Percentiles rank a stretch among this genome's conserved stretches.
Evolutionary conservation across 2,797 vertebrate species (phyloP).

Genomic region (Arnoldichthys spilopterus): DNA sequence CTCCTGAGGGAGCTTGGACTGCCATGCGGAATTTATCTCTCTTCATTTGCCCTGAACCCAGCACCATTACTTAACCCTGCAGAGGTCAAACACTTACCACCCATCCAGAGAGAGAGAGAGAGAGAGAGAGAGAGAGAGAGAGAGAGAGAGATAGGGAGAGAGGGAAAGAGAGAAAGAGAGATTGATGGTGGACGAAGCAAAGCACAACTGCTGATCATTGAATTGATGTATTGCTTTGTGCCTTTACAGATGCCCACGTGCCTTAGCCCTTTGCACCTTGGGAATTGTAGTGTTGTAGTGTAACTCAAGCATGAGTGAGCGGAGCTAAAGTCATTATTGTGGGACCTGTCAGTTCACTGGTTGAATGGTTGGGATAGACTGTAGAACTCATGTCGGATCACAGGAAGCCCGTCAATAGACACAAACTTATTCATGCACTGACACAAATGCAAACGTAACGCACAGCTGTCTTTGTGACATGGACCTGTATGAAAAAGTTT

Average conservation of each 20-base stretch:
- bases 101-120: background rate
- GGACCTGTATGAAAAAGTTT: too few species aligned
- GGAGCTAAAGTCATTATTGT: background rate
- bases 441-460: too few species aligned
- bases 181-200: conserved; percentile 10
- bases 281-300: conserved; percentile 19
- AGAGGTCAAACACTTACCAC: conserved; percentile 21
- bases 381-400: background rate
- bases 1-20: conserved; percentile 5
- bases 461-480: too few species aligned
- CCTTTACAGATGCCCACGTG: conserved; percentile 13
- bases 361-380: background rate
- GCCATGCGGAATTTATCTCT: conserved; percentile 21
- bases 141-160: background rate
- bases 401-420: background rate
- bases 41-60: conserved; percentile 35
- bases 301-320: conserved; percentile 10
- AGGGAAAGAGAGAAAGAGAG: background rate
- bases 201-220: conserved; percentile 26
- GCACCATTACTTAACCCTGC: conserved; percentile 26
- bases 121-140: background rate
- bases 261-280: conserved; percentile 16
- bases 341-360: background rate
- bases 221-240: conserved; percentile 29
- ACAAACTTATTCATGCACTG: too few species aligned